Evolutionary conservation across 1,140 invertebrate species (phyloP).

Genomic region (Caenorhabditis elegans): WBcel235 BX284604.4:932001-932500

Average conservation of each 20-base stretch:
- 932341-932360: neutral
- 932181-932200: conserved; percentile 61
- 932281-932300: neutral
- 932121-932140: conserved; percentile 38
- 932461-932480: no score
- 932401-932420: neutral
- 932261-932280: conserved; percentile 18
- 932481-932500: no score
- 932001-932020: no score
- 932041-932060: neutral
- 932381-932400: neutral
- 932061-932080: neutral
- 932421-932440: no score
- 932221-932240: conserved; percentile 52
- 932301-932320: no score
- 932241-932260: conserved; percentile 45
- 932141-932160: conserved; percentile 60
- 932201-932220: conserved; percentile 57
- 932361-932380: no score
- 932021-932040: no score
- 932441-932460: no score
- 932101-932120: conserved; percentile 37
- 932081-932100: conserved; percentile 43
- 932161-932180: conserved; percentile 61
- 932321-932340: no score